phyloP scores from a whole-genome alignment of 2,113 vertebrate species.

The Orientallactaga bullata region DNA sequence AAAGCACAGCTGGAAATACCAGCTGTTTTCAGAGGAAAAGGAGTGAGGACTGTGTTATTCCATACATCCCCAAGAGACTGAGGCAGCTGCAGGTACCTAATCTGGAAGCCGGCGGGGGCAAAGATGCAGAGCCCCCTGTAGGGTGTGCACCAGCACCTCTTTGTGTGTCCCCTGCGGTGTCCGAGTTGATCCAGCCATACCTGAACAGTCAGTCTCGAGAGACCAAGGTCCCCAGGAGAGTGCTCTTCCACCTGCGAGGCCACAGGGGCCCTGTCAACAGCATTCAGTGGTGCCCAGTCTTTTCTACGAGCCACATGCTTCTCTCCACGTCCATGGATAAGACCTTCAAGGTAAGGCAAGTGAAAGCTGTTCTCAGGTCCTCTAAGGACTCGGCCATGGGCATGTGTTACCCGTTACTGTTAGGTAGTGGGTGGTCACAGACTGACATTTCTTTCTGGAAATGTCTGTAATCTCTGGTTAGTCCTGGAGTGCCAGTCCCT shows the following conservation, averaged over 20 bases:
- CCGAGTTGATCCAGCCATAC: constrained; percentile 90
- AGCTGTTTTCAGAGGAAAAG: constrained; percentile 76
- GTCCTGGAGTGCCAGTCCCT: accelerated
- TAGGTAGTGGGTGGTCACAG: accelerated
- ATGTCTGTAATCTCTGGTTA: too few species aligned
- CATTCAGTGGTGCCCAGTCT: constrained; percentile 94
- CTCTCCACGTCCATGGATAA: constrained; percentile 97
- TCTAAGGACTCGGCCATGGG: not conserved
- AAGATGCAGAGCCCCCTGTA: not conserved
- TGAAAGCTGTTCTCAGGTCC: not conserved
- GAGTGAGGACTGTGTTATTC: constrained; percentile 85
- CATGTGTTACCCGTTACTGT: accelerated
- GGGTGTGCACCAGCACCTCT: not conserved
- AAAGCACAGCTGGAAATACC: accelerated
- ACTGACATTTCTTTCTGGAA: accelerated
- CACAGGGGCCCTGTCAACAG: constrained; percentile 93
- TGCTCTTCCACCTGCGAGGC: constrained; percentile 88
- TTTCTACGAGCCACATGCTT: constrained; percentile 92
- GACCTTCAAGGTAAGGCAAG: constrained; percentile 93
- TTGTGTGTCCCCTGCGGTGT: constrained; percentile 82
- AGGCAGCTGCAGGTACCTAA: constrained; percentile 80
- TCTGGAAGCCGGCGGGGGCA: not conserved
- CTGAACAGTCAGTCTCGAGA: constrained; percentile 85
- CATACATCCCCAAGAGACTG: constrained; percentile 93
- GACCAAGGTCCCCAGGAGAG: constrained; percentile 88